A percentile compares a stretch with the other conserved stretches of the same genome.
Evolutionary conservation across 2,113 vertebrate species (phyloP).

Genomic region (Myocastor coypus): DNA sequence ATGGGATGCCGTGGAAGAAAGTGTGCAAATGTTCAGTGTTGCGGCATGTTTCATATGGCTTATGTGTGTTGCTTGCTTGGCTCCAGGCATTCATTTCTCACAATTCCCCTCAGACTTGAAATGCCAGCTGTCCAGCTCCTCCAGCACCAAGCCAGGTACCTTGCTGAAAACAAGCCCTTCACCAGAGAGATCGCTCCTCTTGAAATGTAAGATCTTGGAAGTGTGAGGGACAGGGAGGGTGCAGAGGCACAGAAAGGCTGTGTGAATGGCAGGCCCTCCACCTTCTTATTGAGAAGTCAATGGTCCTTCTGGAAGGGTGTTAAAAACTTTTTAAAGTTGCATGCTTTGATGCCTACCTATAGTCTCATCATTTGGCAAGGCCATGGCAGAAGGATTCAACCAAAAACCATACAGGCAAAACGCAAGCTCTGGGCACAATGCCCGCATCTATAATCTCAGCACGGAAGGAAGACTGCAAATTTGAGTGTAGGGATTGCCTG

Average conservation of each 20-base stretch:
- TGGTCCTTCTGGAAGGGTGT: background rate
- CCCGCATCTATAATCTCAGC: background rate
- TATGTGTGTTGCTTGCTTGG: background rate
- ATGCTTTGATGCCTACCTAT: background rate
- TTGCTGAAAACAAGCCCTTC: constrained; percentile 82
- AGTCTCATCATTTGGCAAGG: background rate
- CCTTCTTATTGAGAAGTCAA: background rate
- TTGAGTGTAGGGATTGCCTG: background rate
- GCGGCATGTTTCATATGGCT: background rate
- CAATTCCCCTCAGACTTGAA: constrained; percentile 76
- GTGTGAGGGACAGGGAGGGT: background rate
- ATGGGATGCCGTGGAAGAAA: background rate
- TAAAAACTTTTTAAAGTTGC: background rate
- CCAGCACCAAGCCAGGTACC: constrained; percentile 75
- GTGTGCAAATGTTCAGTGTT: background rate
- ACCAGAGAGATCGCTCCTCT: constrained; percentile 81
- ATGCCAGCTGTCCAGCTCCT: constrained; percentile 77
- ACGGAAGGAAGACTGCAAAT: background rate
- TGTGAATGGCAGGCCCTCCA: background rate
- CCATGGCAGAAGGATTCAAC: background rate
- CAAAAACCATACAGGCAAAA: background rate
- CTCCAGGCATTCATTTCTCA: background rate
- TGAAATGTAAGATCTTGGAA: constrained; percentile 85
- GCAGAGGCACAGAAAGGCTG: too few species aligned
- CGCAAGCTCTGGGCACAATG: background rate